These are phyloP conservation scores for Yoshiicerus persimilis DNA, from an alignment of 1,140 invertebrate genomes.

Conservation along the genomic window DNA sequence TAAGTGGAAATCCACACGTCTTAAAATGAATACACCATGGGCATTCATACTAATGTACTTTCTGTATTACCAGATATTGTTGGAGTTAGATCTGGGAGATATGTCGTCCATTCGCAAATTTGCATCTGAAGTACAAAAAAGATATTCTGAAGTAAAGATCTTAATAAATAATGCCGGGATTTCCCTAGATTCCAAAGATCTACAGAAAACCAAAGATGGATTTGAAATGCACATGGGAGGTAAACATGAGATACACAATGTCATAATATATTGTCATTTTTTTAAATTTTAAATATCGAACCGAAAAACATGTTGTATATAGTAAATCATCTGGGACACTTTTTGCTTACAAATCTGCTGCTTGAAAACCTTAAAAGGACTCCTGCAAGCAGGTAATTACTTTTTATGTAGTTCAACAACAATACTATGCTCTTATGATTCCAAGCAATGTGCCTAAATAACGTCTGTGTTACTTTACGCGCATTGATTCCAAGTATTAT, in stretches of 20 bases:
- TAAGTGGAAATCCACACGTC: constrained; percentile 41
- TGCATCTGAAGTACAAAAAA: constrained; percentile 63
- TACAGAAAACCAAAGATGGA: constrained; percentile 68
- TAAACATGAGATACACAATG: too few relatives aligned
- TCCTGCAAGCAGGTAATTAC: neutral
- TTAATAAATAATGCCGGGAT: constrained; percentile 75
- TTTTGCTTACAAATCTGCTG: constrained; percentile 31
- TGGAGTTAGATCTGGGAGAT: constrained; percentile 70
- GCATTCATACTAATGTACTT: constrained; percentile 50
- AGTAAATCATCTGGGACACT: constrained; percentile 53
- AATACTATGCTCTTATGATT: too few relatives aligned
- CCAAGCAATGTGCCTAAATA: too few relatives aligned
- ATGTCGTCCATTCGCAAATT: constrained; percentile 72
- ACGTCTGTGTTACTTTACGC: too few relatives aligned
- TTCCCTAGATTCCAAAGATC: neutral
- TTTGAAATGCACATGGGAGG: constrained; percentile 80
- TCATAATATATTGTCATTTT: too few relatives aligned
- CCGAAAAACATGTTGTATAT: too few relatives aligned
- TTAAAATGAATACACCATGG: too few relatives aligned
- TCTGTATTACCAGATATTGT: constrained; percentile 52
- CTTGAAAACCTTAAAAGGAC: neutral
- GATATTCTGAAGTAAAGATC: constrained; percentile 66
- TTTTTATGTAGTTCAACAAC: neutral
- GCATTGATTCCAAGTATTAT: too few relatives aligned
- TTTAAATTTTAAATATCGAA: too few relatives aligned